These are phyloP conservation scores for Platynereis dumerilii DNA, from an alignment of 2,888 invertebrate genomes.

Conservation along the genomic window DNA sequence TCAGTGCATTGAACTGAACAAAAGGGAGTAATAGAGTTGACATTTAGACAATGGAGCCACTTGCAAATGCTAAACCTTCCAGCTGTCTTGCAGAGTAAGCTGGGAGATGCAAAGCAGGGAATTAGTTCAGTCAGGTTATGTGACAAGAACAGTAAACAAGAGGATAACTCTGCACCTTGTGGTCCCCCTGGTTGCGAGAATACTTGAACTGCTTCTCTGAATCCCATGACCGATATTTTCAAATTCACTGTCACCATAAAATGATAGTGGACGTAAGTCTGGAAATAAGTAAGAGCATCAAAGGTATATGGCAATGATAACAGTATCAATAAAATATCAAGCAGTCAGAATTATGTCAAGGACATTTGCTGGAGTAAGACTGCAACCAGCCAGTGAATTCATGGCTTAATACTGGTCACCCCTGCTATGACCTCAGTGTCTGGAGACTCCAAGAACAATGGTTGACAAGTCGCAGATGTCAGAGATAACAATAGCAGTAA, in stretches of 20 bases:
- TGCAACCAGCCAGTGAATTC: constrained; percentile 28
- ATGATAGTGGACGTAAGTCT: constrained; percentile 40
- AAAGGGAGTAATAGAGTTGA: too few relatives aligned
- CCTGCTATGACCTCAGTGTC: constrained; percentile 39
- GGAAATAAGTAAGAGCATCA: too few relatives aligned
- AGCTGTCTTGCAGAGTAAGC: constrained; percentile 68
- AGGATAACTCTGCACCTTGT: constrained; percentile 27
- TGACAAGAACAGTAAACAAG: neutral
- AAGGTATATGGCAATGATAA: too few relatives aligned
- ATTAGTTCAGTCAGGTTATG: too few relatives aligned
- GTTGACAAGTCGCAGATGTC: too few relatives aligned
- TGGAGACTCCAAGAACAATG: constrained; percentile 29
- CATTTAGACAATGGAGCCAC: too few relatives aligned
- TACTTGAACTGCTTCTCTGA: constrained; percentile 22
- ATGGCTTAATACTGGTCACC: constrained; percentile 35
- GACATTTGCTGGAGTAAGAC: too few relatives aligned
- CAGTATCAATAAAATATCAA: constrained; percentile 35
- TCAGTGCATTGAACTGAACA: too few relatives aligned
- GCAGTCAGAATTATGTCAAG: neutral
- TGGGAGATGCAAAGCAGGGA: too few relatives aligned
- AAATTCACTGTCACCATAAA: constrained; percentile 31
- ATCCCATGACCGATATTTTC: constrained; percentile 24
- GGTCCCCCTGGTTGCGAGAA: constrained; percentile 20
- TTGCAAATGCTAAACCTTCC: neutral
- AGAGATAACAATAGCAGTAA: too few relatives aligned